Evolutionary conservation across 2,113 vertebrate species (phyloP), one percentile per base, ranked within the genome.

Genomic region (Naja naja): DNA sequence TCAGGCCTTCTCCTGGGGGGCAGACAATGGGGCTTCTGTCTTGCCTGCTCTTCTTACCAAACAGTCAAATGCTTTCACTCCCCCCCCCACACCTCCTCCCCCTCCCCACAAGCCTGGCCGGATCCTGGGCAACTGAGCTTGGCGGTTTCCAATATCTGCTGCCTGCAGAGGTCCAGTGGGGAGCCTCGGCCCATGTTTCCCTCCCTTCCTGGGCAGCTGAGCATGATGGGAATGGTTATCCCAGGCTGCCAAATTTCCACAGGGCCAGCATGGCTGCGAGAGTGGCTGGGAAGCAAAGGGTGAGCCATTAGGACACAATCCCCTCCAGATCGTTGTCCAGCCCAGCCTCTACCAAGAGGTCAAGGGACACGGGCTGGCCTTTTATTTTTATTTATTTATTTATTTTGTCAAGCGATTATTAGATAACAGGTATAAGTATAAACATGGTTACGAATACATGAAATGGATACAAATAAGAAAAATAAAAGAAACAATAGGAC

Each of bases 11-110:
- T 92, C 92, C 93, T 64, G 60, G 69, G 87, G 94, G 92, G 45
- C 92, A 34, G 25, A 96, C 95, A 96, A 96, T 93, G 93, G 90
- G 34, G 56, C 85, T 92, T 93, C 90, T 96, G 95, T 96, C 94
- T 64, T 30, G 16, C 10, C 91, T 3, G 54, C 34, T 60, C 88
- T 53, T 88, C 53, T 64, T 89, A 54, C 91, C 55, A 89, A 91
- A 91, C 93, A 91, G 91, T 53, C 94, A 91, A 81, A 90, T 91
- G 92, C 92, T 91, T 95, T 93, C 88, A 53, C 56, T 52, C 52
- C 92, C 5, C 60, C 55, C 53, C 54, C 20, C 23, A 16, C 85
- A 27, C 89, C 92, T 14, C 88, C 74, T 14, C n/a, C 52, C 69
- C 52, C 47, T 53, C 89, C 60, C 94, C 11, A 14, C 92, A 1